These are phyloP conservation scores for Drosophila subpulchrella DNA, from an alignment of 1,140 invertebrate species.

Conservation along the genomic window DNA sequence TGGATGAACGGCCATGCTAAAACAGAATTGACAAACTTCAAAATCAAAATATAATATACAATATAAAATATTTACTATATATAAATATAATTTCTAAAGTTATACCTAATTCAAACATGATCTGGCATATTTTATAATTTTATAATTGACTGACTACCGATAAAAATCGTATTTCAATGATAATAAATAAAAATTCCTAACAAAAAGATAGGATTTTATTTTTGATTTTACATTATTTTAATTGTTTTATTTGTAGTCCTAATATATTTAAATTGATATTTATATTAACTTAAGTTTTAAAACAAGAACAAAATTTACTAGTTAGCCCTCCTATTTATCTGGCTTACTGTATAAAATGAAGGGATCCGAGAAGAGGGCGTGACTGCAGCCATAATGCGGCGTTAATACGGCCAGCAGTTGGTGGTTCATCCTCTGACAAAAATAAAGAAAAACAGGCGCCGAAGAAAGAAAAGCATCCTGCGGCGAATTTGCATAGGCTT, in stretches of 20 bases:
- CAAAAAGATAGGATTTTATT: too few relatives aligned
- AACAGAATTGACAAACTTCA: background rate
- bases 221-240: too few relatives aligned
- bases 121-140: too few relatives aligned
- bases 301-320: too few relatives aligned
- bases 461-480: constrained; percentile 56
- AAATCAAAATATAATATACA: constrained; percentile 1
- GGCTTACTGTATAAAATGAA: background rate
- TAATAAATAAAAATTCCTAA: background rate
- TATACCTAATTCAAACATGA: too few relatives aligned
- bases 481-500: constrained; percentile 80
- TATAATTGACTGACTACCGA: too few relatives aligned
- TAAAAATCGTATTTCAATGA: background rate
- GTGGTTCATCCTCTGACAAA: constrained; percentile 20
- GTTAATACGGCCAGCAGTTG: constrained; percentile 40
- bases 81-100: too few relatives aligned
- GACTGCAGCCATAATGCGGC: constrained; percentile 59
- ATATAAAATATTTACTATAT: too few relatives aligned
- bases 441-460: constrained; percentile 19
- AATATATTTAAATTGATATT: too few relatives aligned
- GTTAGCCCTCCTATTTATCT: background rate
- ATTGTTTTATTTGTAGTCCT: too few relatives aligned
- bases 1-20: constrained; percentile 7
- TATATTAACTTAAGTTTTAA: too few relatives aligned
- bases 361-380: constrained; percentile 16